These are phyloP conservation scores for Festucalex cinctus DNA, from an alignment of 2,113 vertebrate species.

Conservation along the genomic window DNA sequence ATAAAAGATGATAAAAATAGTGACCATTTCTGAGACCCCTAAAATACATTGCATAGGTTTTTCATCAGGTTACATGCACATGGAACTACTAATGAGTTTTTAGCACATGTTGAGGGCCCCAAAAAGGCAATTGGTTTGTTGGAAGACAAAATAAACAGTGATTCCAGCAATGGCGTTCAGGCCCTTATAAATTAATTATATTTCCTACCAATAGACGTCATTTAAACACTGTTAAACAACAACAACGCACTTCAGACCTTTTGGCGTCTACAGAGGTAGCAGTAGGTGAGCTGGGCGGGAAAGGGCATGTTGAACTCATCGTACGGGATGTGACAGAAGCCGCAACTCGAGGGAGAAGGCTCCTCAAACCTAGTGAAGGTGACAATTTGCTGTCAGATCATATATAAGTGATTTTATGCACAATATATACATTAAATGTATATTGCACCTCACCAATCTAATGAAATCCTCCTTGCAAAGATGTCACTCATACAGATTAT, in stretches of 20 bases:
- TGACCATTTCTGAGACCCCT: no score
- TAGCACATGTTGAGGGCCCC: no score
- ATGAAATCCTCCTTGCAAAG: neutral
- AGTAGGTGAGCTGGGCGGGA: slow-evolving; percentile 92
- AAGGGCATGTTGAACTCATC: slow-evolving; percentile 98
- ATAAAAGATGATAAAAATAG: neutral
- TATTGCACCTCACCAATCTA: neutral
- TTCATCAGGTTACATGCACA: no score
- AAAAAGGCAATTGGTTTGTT: neutral
- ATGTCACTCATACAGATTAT: no score
- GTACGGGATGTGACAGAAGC: slow-evolving; percentile 96
- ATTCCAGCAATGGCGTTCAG: no score
- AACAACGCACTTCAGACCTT: slow-evolving; percentile 76
- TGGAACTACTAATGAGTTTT: no score
- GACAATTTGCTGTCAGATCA: slow-evolving; percentile 3
- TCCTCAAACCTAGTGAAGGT: slow-evolving; percentile 83
- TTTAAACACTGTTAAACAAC: neutral
- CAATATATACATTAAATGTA: neutral
- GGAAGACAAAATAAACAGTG: neutral
- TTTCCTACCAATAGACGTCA: neutral
- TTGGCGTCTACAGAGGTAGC: slow-evolving; percentile 86
- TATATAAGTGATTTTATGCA: neutral
- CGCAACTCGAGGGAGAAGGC: slow-evolving; percentile 80
- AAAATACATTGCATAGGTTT: no score
- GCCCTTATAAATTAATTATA: no score